Percentiles rank a stretch among this genome's conserved stretches.
phyloP scores from a whole-genome alignment of 2,888 invertebrate species.

The Tetragonula carbonaria region DNA sequence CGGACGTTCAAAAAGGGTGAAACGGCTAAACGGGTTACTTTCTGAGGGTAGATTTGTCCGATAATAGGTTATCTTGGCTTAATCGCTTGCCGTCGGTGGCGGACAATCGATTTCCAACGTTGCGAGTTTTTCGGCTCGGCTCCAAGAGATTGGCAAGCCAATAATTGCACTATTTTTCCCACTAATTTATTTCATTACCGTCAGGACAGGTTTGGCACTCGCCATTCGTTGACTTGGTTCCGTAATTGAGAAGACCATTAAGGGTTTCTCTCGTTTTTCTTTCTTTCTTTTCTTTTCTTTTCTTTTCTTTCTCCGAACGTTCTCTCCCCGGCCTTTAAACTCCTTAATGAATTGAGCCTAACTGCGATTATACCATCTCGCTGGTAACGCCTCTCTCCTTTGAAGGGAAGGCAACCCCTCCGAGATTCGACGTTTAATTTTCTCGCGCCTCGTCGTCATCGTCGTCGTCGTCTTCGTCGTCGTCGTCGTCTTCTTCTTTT shows the following conservation, averaged over 20 bases:
- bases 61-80: conserved; percentile 54
- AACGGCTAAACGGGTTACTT: conserved; percentile 21
- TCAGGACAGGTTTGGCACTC: conserved; percentile 67
- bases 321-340: conserved; percentile 68
- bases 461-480: not conserved
- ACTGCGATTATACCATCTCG: conserved; percentile 75
- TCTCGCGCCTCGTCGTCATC: conserved; percentile 70
- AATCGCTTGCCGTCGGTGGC: conserved; percentile 27
- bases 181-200: conserved; percentile 78
- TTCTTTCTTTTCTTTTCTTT: conserved; percentile 17
- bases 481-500: no score
- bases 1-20: conserved; percentile 29
- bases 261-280: conserved; percentile 41
- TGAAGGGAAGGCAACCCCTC: conserved; percentile 66
- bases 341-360: conserved; percentile 79
- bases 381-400: conserved; percentile 65
- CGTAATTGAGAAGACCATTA: conserved; percentile 76
- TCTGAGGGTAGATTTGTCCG: conserved; percentile 42
- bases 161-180: conserved; percentile 75
- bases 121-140: conserved; percentile 10
- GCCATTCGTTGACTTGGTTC: conserved; percentile 62
- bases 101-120: conserved; percentile 24
- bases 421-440: conserved; percentile 71
- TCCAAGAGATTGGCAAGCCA: conserved; percentile 63
- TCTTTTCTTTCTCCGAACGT: conserved; percentile 8